Percentiles rank a stretch among this genome's conserved stretches.
These are phyloP conservation scores for Styela clava DNA, from an alignment of 23 tunicate genomes.

Conservation along the genomic window DNA sequence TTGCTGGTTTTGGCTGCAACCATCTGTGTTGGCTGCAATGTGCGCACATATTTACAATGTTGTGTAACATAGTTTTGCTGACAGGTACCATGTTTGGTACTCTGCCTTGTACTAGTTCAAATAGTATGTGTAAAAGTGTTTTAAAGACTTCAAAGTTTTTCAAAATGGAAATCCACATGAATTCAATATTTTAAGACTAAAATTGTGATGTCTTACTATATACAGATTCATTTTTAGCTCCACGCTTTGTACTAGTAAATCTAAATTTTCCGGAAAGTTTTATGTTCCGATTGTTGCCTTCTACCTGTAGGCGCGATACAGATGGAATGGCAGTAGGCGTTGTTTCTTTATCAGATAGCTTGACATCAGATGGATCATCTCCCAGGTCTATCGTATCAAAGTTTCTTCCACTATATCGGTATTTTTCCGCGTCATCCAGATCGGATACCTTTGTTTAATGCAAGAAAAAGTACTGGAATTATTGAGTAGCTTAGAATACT, in stretches of 20 bases:
- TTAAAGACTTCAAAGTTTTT: too few species aligned
- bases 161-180: too few species aligned
- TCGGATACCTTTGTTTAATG: neutral
- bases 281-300: neutral
- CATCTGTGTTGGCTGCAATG: too few species aligned
- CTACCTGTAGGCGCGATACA: neutral
- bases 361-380: neutral
- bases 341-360: neutral
- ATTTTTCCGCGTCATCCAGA: conserved; percentile 3
- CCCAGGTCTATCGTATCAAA: neutral
- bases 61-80: too few species aligned
- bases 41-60: too few species aligned
- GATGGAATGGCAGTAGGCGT: neutral
- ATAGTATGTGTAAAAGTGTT: too few species aligned
- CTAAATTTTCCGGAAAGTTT: neutral
- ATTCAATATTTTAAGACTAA: too few species aligned
- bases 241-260: conserved; percentile 12
- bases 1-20: too few species aligned
- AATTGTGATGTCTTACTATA: conserved; percentile 20
- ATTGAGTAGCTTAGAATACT: too few species aligned
- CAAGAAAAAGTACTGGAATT: too few species aligned
- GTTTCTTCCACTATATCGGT: conserved; percentile 19
- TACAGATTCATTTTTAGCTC: conserved; percentile 14
- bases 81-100: too few species aligned
- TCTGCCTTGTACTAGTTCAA: too few species aligned